phyloP scores from a whole-genome alignment of 2,797 vertebrate species.

The Artibeus jamaicensis region DNA sequence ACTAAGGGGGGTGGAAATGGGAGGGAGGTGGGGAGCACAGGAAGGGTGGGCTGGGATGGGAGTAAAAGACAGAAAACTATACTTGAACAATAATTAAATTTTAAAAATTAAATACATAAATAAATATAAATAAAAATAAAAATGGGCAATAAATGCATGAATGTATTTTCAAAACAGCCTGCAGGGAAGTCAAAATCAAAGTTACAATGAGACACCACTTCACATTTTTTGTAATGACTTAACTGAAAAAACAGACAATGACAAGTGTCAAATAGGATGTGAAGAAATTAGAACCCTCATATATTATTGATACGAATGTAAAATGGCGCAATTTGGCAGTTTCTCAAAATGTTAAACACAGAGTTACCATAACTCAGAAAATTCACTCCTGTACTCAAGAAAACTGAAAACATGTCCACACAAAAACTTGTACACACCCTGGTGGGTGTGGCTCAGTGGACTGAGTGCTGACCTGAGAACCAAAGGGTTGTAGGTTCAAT shows the following conservation, averaged over 20 bases:
- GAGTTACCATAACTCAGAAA: neutral
- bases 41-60: too few species aligned
- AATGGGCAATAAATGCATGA: neutral
- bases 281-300: neutral
- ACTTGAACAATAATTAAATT: too few species aligned
- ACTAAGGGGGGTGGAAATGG: too few species aligned
- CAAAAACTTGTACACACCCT: neutral
- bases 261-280: neutral
- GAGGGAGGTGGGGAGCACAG: too few species aligned
- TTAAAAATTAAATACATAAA: too few species aligned
- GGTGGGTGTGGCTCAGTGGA: too few species aligned
- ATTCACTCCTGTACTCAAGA: neutral
- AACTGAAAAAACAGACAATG: neutral
- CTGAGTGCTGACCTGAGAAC: too few species aligned
- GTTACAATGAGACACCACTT: neutral
- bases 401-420: neutral
- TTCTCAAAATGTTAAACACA: neutral
- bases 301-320: neutral
- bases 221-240: neutral
- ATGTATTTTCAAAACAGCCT: neutral
- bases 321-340: neutral
- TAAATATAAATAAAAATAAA: neutral
- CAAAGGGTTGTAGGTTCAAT: too few species aligned
- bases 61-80: too few species aligned
- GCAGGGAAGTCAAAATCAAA: neutral